phyloP scores from a whole-genome alignment of 2,888 invertebrate species.

The Beris morrisii region DNA sequence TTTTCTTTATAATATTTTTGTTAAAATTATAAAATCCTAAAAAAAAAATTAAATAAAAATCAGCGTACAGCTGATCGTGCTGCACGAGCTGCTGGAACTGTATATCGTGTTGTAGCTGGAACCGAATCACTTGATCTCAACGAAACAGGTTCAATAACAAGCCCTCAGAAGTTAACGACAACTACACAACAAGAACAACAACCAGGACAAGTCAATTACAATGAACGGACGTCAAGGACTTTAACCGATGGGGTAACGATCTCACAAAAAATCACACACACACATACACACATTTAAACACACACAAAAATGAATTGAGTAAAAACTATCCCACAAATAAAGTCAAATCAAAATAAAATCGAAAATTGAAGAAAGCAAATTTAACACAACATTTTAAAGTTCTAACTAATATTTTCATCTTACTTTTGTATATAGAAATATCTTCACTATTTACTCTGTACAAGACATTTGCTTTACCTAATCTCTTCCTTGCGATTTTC shows the following conservation, averaged over 20 bases:
- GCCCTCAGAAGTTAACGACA: slow-evolving; percentile 15
- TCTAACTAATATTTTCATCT: too few species aligned
- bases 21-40: slow-evolving; percentile 27
- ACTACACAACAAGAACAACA: slow-evolving; percentile 21
- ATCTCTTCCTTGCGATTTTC: too few species aligned
- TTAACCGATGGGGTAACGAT: slow-evolving; percentile 39
- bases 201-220: slow-evolving; percentile 42
- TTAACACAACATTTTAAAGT: too few species aligned
- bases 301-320: slow-evolving; percentile 10
- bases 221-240: slow-evolving; percentile 58
- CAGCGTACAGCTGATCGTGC: slow-evolving; percentile 79
- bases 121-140: slow-evolving; percentile 69
- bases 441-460: too few species aligned
- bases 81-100: slow-evolving; percentile 76
- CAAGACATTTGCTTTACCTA: too few species aligned
- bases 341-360: too few species aligned
- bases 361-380: too few species aligned
- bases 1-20: slow-evolving; percentile 1
- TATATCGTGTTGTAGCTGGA: slow-evolving; percentile 76
- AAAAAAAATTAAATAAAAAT: slow-evolving; percentile 38
- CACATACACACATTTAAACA: not conserved
- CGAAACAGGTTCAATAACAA: slow-evolving; percentile 37
- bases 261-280: slow-evolving; percentile 21
- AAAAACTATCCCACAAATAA: not conserved
- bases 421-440: too few species aligned